Evolutionary conservation across 2,797 vertebrate species (phyloP).

Genomic region (Manis javanica): DNA sequence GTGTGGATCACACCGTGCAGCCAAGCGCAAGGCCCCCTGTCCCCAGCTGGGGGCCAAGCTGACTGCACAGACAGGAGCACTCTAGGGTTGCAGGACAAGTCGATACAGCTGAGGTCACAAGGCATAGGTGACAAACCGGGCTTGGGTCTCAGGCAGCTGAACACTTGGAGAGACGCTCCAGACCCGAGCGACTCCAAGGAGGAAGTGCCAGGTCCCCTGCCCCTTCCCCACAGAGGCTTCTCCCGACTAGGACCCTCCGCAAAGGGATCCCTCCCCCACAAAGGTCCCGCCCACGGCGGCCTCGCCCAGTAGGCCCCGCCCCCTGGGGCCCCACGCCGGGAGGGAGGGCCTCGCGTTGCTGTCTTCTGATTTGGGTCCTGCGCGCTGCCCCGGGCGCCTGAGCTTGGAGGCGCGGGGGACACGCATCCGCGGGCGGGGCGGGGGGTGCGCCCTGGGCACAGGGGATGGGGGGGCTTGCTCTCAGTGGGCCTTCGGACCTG

Average conservation of each 20-base stretch:
- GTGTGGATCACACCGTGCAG: too few relatives aligned
- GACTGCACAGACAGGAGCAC: not conserved
- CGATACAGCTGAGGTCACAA: not conserved
- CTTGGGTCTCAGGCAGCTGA: not conserved
- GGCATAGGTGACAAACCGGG: not conserved
- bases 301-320: too few relatives aligned
- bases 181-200: not conserved
- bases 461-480: not conserved
- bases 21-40: not conserved
- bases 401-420: not conserved
- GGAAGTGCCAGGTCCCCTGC: not conserved
- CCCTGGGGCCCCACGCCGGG: not conserved
- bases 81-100: not conserved
- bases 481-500: not conserved
- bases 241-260: too few relatives aligned
- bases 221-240: not conserved
- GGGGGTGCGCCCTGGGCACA: not conserved
- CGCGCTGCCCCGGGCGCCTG: too few relatives aligned
- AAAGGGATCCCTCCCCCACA: not conserved
- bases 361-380: too few relatives aligned
- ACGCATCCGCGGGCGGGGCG: too few relatives aligned
- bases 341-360: too few relatives aligned
- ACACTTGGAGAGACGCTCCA: not conserved
- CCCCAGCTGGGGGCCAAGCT: not conserved
- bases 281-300: not conserved